Percentiles rank a stretch among this genome's conserved stretches.
Evolutionary conservation across 2,888 invertebrate species (phyloP).

Genomic region (Limenitis camilla): DNA sequence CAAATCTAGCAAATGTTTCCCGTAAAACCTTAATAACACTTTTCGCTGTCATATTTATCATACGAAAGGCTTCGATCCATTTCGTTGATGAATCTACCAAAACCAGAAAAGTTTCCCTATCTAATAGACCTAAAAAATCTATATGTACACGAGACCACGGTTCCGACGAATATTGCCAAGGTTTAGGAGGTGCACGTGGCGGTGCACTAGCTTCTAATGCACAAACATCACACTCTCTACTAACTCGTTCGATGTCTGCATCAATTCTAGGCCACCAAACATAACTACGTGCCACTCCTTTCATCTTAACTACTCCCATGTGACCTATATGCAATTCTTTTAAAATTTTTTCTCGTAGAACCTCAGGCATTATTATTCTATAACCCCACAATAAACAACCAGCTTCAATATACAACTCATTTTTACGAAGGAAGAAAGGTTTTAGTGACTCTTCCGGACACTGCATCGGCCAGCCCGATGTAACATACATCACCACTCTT

Average conservation of each 20-base stretch:
- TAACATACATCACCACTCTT: background rate
- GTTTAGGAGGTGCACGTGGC: constrained; percentile 1
- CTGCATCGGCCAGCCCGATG: background rate
- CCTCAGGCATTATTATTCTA: background rate
- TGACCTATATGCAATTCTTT: constrained; percentile 13
- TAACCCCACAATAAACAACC: background rate
- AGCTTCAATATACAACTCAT: background rate
- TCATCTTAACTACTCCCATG: constrained; percentile 14
- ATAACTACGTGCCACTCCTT: constrained; percentile 14
- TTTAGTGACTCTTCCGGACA: background rate
- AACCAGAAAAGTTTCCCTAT: no score
- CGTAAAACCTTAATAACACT: no score
- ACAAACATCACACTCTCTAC: background rate
- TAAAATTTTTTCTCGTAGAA: background rate
- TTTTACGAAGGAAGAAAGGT: background rate
- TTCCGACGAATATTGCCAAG: constrained; percentile 1
- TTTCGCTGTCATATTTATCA: no score
- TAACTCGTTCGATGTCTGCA: constrained; percentile 1
- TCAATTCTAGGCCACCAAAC: constrained; percentile 13
- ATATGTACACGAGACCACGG: constrained; percentile 17
- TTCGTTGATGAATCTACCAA: no score
- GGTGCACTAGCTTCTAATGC: constrained; percentile 1
- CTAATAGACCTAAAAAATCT: constrained; percentile 15
- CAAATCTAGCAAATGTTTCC: no score
- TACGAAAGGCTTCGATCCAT: no score